A percentile compares a stretch with the other conserved stretches of the same genome.
phyloP scores from a whole-genome alignment of 2,888 invertebrate species.

The Vanessa cardui region DNA sequence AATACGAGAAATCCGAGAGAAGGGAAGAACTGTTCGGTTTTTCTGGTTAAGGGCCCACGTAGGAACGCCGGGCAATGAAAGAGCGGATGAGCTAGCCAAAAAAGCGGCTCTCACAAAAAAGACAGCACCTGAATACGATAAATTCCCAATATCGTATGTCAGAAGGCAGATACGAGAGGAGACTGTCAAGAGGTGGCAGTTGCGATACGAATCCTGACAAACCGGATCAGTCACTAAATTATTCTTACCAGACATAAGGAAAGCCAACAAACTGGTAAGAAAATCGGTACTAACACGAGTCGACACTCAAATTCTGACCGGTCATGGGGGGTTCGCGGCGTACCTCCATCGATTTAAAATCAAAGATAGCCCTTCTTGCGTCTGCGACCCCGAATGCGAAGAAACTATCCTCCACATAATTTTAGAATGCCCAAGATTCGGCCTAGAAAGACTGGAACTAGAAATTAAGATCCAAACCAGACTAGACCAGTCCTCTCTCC shows the following conservation, averaged over 20 bases:
- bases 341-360: conserved; percentile 11
- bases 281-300: neutral
- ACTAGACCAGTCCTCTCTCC: conserved; percentile 3
- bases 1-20: neutral
- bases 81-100: neutral
- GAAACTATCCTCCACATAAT: conserved; percentile 20
- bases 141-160: neutral
- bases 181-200: neutral
- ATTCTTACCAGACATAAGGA: neutral
- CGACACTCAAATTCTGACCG: conserved; percentile 21
- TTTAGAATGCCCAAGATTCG: conserved; percentile 14
- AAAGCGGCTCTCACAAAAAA: conserved; percentile 9
- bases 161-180: neutral
- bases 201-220: neutral
- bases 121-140: conserved; percentile 5
- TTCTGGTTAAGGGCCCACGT: neutral
- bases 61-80: neutral
- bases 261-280: neutral
- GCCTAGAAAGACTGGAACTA: conserved; percentile 1
- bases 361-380: conserved; percentile 3
- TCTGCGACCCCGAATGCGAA: conserved; percentile 8
- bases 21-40: neutral
- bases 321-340: conserved; percentile 22
- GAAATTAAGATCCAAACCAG: conserved; percentile 1
- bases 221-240: neutral